Percentiles rank a stretch among this genome's conserved stretches.
Evolutionary conservation across 2,113 vertebrate genomes (phyloP).

Genomic region (Tragelaphus imberbis): DNA sequence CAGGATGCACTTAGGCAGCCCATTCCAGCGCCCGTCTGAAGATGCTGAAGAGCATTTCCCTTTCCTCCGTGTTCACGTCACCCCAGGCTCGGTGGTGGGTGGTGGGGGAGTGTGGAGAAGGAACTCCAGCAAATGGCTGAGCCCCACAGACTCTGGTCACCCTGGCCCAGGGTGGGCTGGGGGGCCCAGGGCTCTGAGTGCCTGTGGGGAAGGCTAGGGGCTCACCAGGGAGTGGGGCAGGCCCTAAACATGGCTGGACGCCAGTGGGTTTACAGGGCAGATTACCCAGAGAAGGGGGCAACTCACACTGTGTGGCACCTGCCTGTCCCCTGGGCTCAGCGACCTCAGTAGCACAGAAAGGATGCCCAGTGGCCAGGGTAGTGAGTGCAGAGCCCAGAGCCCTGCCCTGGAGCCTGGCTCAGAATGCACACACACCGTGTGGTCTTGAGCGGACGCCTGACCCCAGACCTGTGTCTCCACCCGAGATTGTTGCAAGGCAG

Average conservation of each 20-base stretch:
- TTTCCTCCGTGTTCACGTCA: not conserved
- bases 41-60: not conserved
- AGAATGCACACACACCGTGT: rapidly evolving
- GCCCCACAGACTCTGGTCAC: rapidly evolving
- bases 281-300: not conserved
- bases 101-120: rapidly evolving
- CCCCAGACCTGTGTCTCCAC: not conserved
- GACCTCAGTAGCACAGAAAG: rapidly evolving
- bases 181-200: too few relatives aligned
- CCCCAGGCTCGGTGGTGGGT: rapidly evolving
- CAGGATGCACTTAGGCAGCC: not conserved
- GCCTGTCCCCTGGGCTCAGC: not conserved
- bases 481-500: rapidly evolving
- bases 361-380: not conserved
- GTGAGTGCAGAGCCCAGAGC: too few relatives aligned
- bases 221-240: not conserved
- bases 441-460: not conserved
- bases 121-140: not conserved
- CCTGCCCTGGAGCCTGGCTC: not conserved
- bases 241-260: not conserved
- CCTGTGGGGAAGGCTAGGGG: not conserved
- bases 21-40: not conserved
- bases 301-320: not conserved
- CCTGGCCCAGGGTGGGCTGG: too few relatives aligned
- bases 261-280: not conserved